Evolutionary conservation across 2,113 vertebrate species (phyloP), one percentile per base, ranked within the genome.

Genomic region (Alligator sinensis): DNA sequence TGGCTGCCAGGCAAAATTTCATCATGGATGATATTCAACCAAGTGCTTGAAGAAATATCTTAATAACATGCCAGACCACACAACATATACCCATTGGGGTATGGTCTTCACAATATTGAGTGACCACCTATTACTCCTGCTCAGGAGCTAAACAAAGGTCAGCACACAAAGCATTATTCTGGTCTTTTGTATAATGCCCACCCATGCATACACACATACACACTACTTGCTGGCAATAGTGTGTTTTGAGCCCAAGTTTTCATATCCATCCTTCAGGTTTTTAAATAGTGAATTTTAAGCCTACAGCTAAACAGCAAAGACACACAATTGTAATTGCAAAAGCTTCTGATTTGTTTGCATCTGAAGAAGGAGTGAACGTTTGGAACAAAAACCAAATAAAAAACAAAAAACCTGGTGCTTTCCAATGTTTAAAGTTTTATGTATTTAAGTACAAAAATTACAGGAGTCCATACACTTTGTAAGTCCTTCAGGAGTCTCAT

Each of bases 271-370:
- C 5, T 87, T 70, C 82, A 70, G 57, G 3, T 55, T 75, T 91
- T 70, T 84, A 87, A 87, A 28, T 61, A 80, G 72, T 92, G 82
- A 88, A 92, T 84, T 83, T 80, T 94, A 92, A 95, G 88, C 47
- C 3, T 25, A 66, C 21, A 96, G 87, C 82, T 64, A 76, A 59
- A 61, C 95, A 97, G 95, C 70, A 92, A 61, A 60, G 64, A 70
- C 94, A 93, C 13, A 0, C 27, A 83, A 96, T 93, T 97, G 93
- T 97, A 96, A 95, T 95, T 96, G 95, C 96, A 96, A 97, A 96
- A 95, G 95, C 87, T 93, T 89, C 92, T 89, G 59, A 94, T 95
- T 96, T 96, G 94, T 96, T 96, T 94, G 84, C 89, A 57, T 94
- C 89, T 95, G 75, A 84, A 91, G 80, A 25, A 94, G 18, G 30